phyloP scores from a whole-genome alignment of 2,888 invertebrate species.

The Nephrotoma guestfalica region DNA sequence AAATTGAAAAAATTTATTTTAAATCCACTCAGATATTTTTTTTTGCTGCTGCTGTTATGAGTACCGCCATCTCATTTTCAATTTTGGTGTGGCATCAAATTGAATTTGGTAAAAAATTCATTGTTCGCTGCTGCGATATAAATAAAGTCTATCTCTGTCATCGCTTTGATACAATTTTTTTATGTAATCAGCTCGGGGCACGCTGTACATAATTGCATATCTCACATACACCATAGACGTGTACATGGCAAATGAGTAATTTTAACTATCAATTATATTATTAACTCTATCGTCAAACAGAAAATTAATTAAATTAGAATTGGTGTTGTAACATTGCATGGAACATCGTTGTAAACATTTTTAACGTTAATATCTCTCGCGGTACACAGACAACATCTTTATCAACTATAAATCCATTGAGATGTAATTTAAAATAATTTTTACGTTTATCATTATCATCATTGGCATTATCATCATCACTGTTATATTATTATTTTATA shows the following conservation, averaged over 20 bases:
- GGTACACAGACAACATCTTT: neutral
- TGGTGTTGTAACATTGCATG: neutral
- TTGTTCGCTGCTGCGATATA: neutral
- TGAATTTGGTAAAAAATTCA: neutral
- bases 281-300: neutral
- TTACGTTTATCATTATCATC: neutral
- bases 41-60: neutral
- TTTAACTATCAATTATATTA: too few species aligned
- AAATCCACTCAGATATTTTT: neutral
- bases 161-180: neutral
- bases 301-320: neutral
- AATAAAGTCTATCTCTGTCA: neutral
- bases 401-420: neutral
- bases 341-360: too few species aligned
- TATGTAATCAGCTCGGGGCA: neutral
- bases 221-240: too few species aligned
- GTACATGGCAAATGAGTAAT: too few species aligned
- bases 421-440: neutral
- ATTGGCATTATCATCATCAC: neutral
- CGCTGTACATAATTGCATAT: neutral
- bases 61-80: neutral
- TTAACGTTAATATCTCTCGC: too few species aligned
- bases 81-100: neutral
- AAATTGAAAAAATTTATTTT: neutral
- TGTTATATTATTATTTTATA: neutral